A percentile compares a stretch with the other conserved stretches of the same genome.
Evolutionary conservation across 2,888 invertebrate genomes (phyloP).

Genomic region (Diploptera punctata): DNA sequence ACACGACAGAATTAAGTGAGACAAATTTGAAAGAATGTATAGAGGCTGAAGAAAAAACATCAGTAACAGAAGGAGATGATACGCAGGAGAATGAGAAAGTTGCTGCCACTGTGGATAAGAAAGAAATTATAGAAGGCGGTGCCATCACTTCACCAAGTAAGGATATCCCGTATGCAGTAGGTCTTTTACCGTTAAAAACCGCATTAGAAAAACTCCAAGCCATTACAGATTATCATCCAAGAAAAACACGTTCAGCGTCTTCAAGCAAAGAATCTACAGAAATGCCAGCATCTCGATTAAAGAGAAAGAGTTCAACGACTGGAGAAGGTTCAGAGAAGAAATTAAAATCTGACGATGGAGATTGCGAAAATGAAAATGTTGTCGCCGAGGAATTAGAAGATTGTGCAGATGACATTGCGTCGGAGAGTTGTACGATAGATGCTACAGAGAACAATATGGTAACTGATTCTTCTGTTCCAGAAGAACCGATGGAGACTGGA

Average conservation of each 20-base stretch:
- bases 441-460: neutral
- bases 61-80: no score
- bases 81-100: neutral
- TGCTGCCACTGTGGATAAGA: neutral
- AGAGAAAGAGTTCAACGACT: constrained; percentile 27
- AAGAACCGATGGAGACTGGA: constrained; percentile 2
- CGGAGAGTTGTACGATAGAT: neutral
- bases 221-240: constrained; percentile 55
- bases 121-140: neutral
- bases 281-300: constrained; percentile 23
- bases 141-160: constrained; percentile 49
- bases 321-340: constrained; percentile 29
- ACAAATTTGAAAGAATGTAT: no score
- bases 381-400: neutral
- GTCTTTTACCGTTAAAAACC: constrained; percentile 53
- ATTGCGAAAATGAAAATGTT: neutral
- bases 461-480: neutral
- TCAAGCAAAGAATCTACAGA: constrained; percentile 44
- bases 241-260: constrained; percentile 55
- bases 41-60: no score
- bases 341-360: constrained; percentile 4
- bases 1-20: no score
- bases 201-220: constrained; percentile 56
- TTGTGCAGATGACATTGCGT: neutral
- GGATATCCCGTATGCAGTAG: constrained; percentile 56